Base-by-base conservation (phyloP, 2,113 vertebrate species). In the Ancistrus triradiatus region DNA sequence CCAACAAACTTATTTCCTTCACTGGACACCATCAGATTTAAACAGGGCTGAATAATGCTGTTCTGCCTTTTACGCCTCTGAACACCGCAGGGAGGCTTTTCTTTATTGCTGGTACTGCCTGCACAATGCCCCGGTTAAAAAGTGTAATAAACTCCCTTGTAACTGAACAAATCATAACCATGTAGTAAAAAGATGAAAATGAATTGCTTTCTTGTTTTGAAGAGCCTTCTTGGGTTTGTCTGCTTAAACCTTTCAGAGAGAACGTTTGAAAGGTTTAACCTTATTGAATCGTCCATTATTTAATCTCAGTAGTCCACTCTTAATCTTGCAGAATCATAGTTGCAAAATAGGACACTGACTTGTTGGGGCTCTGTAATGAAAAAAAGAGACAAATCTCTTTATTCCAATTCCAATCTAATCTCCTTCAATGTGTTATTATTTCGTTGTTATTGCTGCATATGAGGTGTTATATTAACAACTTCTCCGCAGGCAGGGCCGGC, bases 381-480 rank as follows among this genome's bases (percentile, higher is more conserved):
- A 62, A 11, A n/a, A n/a, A 9, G 22, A 55, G 17, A 18, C 28
- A 66, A 60, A 68, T 68, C 49, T 59, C 53, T 68, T 72, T 67
- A 68, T 59, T 57, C 22, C 58, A 50, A 59, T 58, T 59, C 53
- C 15, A 18, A 18, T 58, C 50, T 66, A 66, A 71, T 71, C 68
- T 55, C 44, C 19, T 35, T 28, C 53, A 18, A 49, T 37, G 57
- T 19, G 27, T 48, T 52, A 28, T 51, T 19, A 25, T 61, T 60
- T 60, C 14, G 46, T 43, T 53, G 38, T 60, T 74, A 40, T 67
- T 69, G 49, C 44, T 65, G 81, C 40, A 68, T 79, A 49, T 2
- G 74, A 82, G 80, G 80, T 82, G 77, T 69, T 66, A 74, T 76
- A 80, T 74, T 70, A 57, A 71, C 71, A 69, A 67, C 73, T 74